phyloP scores from a whole-genome alignment of 2,888 invertebrate genomes.

The Timema podura region DNA sequence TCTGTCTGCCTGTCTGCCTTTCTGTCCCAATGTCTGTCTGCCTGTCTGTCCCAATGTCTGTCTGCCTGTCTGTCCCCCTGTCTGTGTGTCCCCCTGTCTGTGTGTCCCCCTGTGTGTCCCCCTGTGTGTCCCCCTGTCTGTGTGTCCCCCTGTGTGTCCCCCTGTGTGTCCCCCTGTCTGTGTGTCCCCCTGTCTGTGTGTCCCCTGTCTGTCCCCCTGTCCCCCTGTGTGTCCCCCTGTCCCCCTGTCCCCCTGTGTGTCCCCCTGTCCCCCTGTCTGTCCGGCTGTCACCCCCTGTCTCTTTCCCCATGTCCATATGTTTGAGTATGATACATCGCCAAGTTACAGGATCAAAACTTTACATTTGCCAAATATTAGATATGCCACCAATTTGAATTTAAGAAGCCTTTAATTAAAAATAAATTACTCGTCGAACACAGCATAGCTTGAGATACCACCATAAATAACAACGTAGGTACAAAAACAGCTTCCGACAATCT shows the following conservation, averaged over 20 bases:
- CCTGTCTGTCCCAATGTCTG: no score
- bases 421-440: no score
- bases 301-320: neutral
- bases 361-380: no score
- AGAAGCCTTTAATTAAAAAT: no score
- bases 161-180: neutral
- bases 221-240: neutral
- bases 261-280: neutral
- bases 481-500: no score
- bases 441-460: no score
- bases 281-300: neutral
- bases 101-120: neutral
- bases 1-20: no score
- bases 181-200: neutral
- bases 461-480: no score
- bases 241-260: neutral
- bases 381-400: no score
- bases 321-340: no score
- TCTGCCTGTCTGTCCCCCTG: neutral
- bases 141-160: neutral
- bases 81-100: neutral
- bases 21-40: no score
- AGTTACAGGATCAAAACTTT: no score
- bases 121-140: neutral
- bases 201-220: neutral